Evolutionary conservation across 2,888 invertebrate genomes (phyloP).

Genomic region (Octonoba sinensis): DNA sequence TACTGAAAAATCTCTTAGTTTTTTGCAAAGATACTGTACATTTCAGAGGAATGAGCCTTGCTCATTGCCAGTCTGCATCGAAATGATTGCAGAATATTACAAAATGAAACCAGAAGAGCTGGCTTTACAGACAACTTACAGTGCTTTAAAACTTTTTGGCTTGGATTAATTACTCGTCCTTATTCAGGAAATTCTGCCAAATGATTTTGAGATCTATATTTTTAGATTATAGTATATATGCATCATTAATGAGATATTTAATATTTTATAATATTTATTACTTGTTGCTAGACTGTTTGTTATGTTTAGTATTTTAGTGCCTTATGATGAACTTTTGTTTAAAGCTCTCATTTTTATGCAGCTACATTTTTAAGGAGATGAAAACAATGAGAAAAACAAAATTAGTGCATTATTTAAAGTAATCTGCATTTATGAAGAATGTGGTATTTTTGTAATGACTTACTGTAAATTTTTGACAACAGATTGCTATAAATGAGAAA

Average conservation of each 20-base stretch:
- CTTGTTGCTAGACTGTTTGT: too few species aligned
- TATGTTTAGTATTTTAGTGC: too few species aligned
- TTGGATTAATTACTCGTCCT: slow-evolving; percentile 30
- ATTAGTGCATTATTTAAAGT: too few species aligned
- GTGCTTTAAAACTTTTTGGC: slow-evolving; percentile 86
- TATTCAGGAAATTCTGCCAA: not conserved
- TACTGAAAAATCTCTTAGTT: slow-evolving; percentile 86
- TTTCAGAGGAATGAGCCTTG: slow-evolving; percentile 97
- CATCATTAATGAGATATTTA: not conserved
- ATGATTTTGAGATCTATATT: not conserved
- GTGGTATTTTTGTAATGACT: too few species aligned
- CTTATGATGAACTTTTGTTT: too few species aligned
- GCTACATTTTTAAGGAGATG: too few species aligned
- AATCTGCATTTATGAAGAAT: too few species aligned
- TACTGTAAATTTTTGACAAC: too few species aligned
- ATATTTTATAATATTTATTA: not conserved
- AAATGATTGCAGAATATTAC: slow-evolving; percentile 94
- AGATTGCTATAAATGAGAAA: too few species aligned
- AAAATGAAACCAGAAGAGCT: slow-evolving; percentile 88
- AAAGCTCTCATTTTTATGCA: too few species aligned
- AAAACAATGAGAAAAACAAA: too few species aligned
- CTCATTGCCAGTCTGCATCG: slow-evolving; percentile 90
- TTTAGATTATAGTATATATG: not conserved
- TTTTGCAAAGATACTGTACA: slow-evolving; percentile 90
- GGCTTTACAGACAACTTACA: slow-evolving; percentile 89